Base-by-base conservation (phyloP, 2,113 vertebrate genomes). In the Oryzias woworae region DNA sequence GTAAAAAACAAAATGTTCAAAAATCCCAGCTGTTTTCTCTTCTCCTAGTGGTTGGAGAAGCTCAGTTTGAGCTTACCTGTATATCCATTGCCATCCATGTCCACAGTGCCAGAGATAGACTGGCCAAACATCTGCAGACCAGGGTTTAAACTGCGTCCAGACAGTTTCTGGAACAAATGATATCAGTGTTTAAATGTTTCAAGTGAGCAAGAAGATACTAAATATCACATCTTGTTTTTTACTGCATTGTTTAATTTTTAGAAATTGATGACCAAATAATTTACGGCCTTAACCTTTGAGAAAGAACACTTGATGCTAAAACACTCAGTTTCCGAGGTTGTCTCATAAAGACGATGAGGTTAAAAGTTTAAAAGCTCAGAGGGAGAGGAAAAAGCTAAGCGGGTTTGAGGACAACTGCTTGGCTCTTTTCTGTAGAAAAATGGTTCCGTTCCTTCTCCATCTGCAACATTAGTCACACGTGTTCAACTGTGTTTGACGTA, bases 81-180 rank as follows among this genome's bases (percentile, higher is more conserved):
- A 67, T 99, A 99, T 69, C 94, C 95, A 45, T 98, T 99, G 77
- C 93, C 94, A 81, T 99, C 97, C 97, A 99, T 98, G 88, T 99
- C 97, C 18, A 99, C 85, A 69, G 90, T 94, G 63, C 96, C 97
- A 0, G 97, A 99, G 87, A 99, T 94, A 14, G 97, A 96, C 89
- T 99, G 97, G 23, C 97, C 97, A 66, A 99, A 99, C 97, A 98
- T 98, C 83, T 90, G 92, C 41, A 99, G 88, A 31, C 80, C 85
- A 1, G 96, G 93, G 70, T 75, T 93, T 71, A 99, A 70, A 41
- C 88, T 93, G 81, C 69, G 88, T 45, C 96, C 97, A 54, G 91
- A 92, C 78, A 99, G 87, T 81, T 93, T 96, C 97, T 99, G 90
- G 71, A 89, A 78, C 77, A 71, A 56, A 86, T 50, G 45, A 83